A percentile compares a stretch with the other conserved stretches of the same genome.
Evolutionary conservation across 1,140 invertebrate species (phyloP).

Genomic region (Notospermus geniculatus): DNA sequence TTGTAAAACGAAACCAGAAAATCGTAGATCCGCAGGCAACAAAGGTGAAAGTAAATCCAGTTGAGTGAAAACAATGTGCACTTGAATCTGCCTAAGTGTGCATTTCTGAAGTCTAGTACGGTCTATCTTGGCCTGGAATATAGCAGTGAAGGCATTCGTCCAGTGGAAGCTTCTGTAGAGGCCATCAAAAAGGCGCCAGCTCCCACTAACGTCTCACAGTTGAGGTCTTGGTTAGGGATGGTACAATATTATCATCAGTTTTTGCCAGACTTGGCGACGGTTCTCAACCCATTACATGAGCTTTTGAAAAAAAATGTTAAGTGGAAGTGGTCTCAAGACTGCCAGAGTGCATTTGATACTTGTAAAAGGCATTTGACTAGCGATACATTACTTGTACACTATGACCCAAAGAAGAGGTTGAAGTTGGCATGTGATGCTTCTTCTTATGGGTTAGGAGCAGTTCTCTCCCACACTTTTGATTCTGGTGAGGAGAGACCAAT

Average conservation of each 20-base stretch:
- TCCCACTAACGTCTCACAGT: slow-evolving; percentile 32
- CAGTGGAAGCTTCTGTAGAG: slow-evolving; percentile 38
- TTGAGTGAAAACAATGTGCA: neutral
- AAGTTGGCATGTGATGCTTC: slow-evolving; percentile 18
- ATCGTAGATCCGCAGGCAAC: too few relatives aligned
- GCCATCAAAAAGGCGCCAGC: slow-evolving; percentile 32
- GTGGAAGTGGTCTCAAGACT: too few relatives aligned
- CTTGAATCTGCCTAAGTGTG: slow-evolving; percentile 10
- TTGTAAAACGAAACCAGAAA: too few relatives aligned
- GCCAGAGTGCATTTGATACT: too few relatives aligned
- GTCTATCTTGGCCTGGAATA: slow-evolving; percentile 46
- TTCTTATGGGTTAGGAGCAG: neutral
- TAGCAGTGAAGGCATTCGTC: slow-evolving; percentile 33
- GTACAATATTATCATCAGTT: slow-evolving; percentile 23
- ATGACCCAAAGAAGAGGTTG: neutral
- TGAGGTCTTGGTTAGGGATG: slow-evolving; percentile 25
- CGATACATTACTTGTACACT: neutral
- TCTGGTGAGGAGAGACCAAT: neutral
- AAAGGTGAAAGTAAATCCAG: too few relatives aligned
- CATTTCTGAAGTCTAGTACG: slow-evolving; percentile 18
- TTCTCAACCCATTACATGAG: too few relatives aligned
- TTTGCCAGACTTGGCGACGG: slow-evolving; percentile 15
- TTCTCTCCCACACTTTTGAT: neutral
- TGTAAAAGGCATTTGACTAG: neutral
- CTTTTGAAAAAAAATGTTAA: too few relatives aligned